These are phyloP conservation scores for Zaprionus africanus DNA, from an alignment of 1,140 invertebrate genomes.

Conservation along the genomic window DNA sequence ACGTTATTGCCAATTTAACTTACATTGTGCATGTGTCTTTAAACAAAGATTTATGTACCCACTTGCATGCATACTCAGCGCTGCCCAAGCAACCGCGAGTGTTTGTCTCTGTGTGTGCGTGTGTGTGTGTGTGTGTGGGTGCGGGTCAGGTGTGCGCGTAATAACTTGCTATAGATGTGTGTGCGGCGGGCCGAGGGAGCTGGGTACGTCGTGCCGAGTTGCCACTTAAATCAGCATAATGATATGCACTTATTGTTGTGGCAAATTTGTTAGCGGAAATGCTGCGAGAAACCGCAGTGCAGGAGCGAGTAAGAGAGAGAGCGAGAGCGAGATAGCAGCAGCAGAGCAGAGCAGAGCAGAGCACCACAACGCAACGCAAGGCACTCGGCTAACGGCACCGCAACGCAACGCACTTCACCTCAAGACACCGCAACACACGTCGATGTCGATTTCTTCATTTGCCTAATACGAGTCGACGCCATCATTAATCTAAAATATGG, in stretches of 20 bases:
- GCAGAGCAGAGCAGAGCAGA: neutral
- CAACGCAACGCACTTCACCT: constrained; percentile 3
- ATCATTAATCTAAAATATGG: constrained; percentile 82
- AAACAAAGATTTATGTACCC: constrained; percentile 82
- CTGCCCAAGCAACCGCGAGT: constrained; percentile 16
- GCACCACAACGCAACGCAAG: constrained; percentile 9
- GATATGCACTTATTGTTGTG: constrained; percentile 82
- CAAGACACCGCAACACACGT: constrained; percentile 48
- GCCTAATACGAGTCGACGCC: constrained; percentile 79
- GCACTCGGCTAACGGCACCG: constrained; percentile 6
- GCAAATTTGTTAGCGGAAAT: constrained; percentile 79
- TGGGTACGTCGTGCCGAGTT: constrained; percentile 44
- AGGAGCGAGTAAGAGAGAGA: neutral
- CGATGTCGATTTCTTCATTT: constrained; percentile 81
- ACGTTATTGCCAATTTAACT: constrained; percentile 82
- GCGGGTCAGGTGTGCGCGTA: constrained; percentile 70
- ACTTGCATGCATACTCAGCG: constrained; percentile 71
- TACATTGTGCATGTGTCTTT: constrained; percentile 82
- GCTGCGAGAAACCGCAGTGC: constrained; percentile 69
- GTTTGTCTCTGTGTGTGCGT: constrained; percentile 3
- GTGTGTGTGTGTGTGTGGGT: constrained; percentile 27
- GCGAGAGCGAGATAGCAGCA: neutral
- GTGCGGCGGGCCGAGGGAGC: neutral
- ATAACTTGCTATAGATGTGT: constrained; percentile 71
- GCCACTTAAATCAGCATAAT: constrained; percentile 81